These are phyloP conservation scores for Liposcelis brunnea DNA, from an alignment of 2,888 invertebrate genomes.

Conservation along the genomic window DNA sequence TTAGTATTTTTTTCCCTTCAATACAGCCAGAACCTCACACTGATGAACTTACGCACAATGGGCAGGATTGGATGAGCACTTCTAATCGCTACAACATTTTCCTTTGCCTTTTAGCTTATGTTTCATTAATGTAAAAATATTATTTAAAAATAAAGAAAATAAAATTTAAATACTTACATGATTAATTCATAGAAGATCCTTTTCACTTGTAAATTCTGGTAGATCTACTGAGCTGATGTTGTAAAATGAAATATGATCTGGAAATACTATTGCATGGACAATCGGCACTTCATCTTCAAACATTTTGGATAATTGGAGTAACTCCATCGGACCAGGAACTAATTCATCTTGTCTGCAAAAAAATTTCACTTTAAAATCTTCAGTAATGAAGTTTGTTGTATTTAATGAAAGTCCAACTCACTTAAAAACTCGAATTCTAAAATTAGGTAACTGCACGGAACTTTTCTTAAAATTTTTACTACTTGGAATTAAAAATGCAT, in stretches of 20 bases:
- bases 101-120: too few species aligned
- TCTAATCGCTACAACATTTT: too few species aligned
- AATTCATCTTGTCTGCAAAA: constrained; percentile 14
- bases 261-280: constrained; percentile 30
- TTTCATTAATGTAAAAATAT: too few species aligned
- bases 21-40: too few species aligned
- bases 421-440: neutral
- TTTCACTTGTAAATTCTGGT: too few species aligned
- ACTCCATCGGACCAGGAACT: constrained; percentile 15
- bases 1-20: too few species aligned
- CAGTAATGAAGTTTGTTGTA: constrained; percentile 2
- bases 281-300: constrained; percentile 25
- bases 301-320: constrained; percentile 12
- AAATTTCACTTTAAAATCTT: neutral
- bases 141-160: too few species aligned
- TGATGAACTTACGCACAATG: too few species aligned
- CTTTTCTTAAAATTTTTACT: neutral
- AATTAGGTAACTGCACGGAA: neutral
- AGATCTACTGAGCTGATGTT: too few species aligned
- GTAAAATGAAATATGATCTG: constrained; percentile 22
- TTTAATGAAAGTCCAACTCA: neutral
- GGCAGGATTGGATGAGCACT: too few species aligned
- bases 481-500: neutral
- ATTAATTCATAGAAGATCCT: too few species aligned
- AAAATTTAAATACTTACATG: too few species aligned